Evolutionary conservation across 1,140 invertebrate species (phyloP).

Genomic region (Tetranychus urticae): DNA sequence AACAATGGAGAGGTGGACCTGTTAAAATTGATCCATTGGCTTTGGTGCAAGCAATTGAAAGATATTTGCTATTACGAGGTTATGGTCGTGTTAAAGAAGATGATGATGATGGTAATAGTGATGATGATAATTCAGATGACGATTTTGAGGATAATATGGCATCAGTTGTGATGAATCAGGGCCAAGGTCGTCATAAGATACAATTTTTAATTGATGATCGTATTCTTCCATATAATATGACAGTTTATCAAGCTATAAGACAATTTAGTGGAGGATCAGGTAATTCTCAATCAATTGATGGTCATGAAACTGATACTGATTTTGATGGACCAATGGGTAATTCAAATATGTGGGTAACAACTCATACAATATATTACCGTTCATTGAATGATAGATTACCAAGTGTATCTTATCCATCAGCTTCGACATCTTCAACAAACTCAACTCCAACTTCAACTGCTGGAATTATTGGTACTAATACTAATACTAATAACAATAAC

Average conservation of each 20-base stretch:
- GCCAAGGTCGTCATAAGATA: constrained; percentile 61
- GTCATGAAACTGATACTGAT: constrained; percentile 69
- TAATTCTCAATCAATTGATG: constrained; percentile 34
- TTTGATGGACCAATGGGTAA: constrained; percentile 62
- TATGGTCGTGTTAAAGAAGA: constrained; percentile 16
- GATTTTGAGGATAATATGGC: constrained; percentile 72
- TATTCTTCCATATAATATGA: constrained; percentile 91
- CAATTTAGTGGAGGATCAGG: constrained; percentile 35
- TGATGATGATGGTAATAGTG: constrained; percentile 26
- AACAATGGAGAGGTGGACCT: constrained; percentile 93
- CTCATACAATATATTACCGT: constrained; percentile 60
- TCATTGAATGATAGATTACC: not conserved
- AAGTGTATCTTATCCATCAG: not conserved
- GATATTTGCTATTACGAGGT: constrained; percentile 23
- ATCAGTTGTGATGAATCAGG: constrained; percentile 58
- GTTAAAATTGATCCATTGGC: constrained; percentile 96
- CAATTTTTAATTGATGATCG: constrained; percentile 90
- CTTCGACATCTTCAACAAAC: not conserved
- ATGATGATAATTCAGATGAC: constrained; percentile 33
- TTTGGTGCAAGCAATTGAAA: constrained; percentile 88
- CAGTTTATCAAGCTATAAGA: constrained; percentile 89
- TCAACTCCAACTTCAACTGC: not conserved
- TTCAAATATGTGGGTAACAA: constrained; percentile 81
- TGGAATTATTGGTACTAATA: too few relatives aligned
- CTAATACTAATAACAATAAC: too few relatives aligned